Conservation (phyloP, 2,888 invertebrate species). For the Furcula furcula region DNA sequence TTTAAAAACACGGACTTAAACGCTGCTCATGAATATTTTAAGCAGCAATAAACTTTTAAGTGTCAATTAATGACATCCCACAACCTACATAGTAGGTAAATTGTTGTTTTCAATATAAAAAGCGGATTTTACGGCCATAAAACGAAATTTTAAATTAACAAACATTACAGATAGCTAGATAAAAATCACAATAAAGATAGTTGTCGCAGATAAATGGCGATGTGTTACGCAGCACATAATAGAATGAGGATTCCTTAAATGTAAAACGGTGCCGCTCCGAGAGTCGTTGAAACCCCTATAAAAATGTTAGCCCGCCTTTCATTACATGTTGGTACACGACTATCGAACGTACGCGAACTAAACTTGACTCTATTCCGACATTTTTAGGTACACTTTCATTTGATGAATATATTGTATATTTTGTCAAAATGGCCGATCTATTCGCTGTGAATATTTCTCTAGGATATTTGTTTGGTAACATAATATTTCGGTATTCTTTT, state of each 20-base stretch:
- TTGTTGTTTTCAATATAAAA: too few relatives aligned
- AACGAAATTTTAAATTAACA: constrained; percentile 13
- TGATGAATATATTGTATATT: constrained; percentile 40
- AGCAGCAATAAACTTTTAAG: too few relatives aligned
- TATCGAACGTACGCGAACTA: constrained; percentile 28
- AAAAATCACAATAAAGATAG: constrained; percentile 51
- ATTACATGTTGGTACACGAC: constrained; percentile 67
- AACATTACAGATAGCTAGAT: constrained; percentile 13
- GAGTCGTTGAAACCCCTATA: constrained; percentile 78
- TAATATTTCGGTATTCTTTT: constrained; percentile 8
- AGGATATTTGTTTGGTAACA: constrained; percentile 49
- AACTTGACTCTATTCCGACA: constrained; percentile 33
- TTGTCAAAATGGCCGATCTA: constrained; percentile 56
- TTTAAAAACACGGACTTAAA: too few relatives aligned
- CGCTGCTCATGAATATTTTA: too few relatives aligned
- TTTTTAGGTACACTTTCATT: constrained; percentile 30
- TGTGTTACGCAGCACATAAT: constrained; percentile 71
- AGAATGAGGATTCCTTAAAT: constrained; percentile 76
- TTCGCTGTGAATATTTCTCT: constrained; percentile 50
- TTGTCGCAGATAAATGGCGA: constrained; percentile 61
- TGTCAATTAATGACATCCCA: too few relatives aligned
- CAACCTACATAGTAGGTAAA: too few relatives aligned
- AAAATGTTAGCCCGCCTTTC: constrained; percentile 78
- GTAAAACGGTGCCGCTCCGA: constrained; percentile 69
- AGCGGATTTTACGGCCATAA: too few relatives aligned